These are phyloP conservation scores for Apolygus lucorum DNA, from an alignment of 1,140 invertebrate genomes.

Conservation along the genomic window DNA sequence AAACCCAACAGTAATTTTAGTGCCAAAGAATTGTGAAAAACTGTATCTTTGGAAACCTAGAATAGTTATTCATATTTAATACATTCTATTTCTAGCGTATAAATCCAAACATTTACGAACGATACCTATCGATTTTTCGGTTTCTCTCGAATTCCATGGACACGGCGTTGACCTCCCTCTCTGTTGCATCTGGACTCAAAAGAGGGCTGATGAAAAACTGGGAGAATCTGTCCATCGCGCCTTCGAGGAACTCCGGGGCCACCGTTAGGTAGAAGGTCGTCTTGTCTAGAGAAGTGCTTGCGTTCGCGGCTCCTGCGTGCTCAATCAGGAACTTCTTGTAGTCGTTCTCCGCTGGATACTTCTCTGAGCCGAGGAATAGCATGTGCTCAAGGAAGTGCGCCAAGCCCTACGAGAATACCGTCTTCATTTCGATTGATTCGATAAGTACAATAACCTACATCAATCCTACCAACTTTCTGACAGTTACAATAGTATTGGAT, in stretches of 20 bases:
- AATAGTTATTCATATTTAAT: no score
- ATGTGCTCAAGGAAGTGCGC: slow-evolving; percentile 97
- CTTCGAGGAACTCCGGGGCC: slow-evolving; percentile 62
- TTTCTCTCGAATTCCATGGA: neutral
- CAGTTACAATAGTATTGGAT: no score
- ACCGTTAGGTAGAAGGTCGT: slow-evolving; percentile 93
- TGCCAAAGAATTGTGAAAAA: no score
- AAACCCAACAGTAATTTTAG: no score
- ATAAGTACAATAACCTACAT: no score
- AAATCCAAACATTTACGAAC: no score
- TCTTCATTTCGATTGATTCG: no score
- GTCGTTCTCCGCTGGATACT: slow-evolving; percentile 89
- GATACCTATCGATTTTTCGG: neutral
- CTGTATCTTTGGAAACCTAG: no score
- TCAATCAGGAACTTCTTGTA: slow-evolving; percentile 84
- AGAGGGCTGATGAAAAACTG: slow-evolving; percentile 89
- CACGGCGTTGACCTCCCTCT: slow-evolving; percentile 87
- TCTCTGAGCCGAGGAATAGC: slow-evolving; percentile 87
- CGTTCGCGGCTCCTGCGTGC: slow-evolving; percentile 81
- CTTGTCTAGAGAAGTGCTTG: slow-evolving; percentile 75
- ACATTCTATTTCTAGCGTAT: no score
- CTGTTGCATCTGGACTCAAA: slow-evolving; percentile 80
- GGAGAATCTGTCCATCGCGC: slow-evolving; percentile 85
- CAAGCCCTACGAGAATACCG: no score
- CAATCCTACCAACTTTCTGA: no score